Evolutionary conservation across 2,797 vertebrate genomes (phyloP), one percentile per base, ranked within the genome.

Genomic region (Esox masquinongy): DNA sequence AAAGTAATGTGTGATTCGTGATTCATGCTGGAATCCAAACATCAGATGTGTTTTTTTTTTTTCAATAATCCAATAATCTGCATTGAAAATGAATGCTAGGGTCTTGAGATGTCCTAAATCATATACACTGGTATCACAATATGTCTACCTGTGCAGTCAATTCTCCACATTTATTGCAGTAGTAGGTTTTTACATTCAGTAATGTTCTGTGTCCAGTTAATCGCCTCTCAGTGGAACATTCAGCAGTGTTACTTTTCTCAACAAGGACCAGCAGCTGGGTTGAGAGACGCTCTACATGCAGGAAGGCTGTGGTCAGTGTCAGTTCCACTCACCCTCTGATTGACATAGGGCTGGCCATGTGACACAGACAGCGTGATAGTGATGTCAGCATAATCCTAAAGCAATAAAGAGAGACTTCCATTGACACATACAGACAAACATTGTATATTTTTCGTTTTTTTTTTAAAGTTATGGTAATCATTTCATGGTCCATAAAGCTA

Each of bases 331-430:
- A 77, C 79, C 49, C 26, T 43, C 80, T 88, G 89, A 84, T 82
- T 84, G 84, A 75, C 87, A 85, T 83, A 80, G 77, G 82, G 74
- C 63, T 8, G 4, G 56, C 80, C 88, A 80, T 91, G 92, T 92
- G 93, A 93, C 81, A 26, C 81, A 9, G 73, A 71, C 85, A 84
- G 87, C 82, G 81, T 84, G 88, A 87, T 69, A 68, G 82, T 93
- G 91, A 94, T 87, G 88, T 94, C 92, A 92, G 90, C 87, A 78
- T 90, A 83, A 86, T 85, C 70, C 80, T 82, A 76, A 80, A n/a
- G 82, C 81, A 84, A 81, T 84, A 83, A 88, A 89, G 85, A 87
- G 80, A 87, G 80, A 72, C 81, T 75, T 86, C 70, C 79, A 81
- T 83, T 89, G 78, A 84, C 74, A 84, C 78, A 74, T 51, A 51